A percentile compares a stretch with the other conserved stretches of the same genome.
Evolutionary conservation across 1,140 invertebrate genomes (phyloP).

Genomic region (Danaus melanippus): DNA sequence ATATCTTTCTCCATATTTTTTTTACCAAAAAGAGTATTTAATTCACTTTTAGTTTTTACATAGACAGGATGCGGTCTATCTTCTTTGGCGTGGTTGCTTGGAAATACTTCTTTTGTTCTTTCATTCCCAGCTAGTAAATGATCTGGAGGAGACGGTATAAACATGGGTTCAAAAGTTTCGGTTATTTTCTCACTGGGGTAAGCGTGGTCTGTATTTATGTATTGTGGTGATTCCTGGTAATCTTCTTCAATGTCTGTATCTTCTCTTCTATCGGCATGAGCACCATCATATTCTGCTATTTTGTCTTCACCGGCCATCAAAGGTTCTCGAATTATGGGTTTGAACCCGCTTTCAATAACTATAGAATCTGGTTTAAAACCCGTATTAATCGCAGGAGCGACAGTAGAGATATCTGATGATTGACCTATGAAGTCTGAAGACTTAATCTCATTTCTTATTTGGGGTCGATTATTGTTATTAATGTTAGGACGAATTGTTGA

Average conservation of each 20-base stretch:
- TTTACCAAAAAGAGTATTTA: constrained; percentile 50
- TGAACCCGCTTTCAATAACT: constrained; percentile 87
- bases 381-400: constrained; percentile 75
- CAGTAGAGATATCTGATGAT: constrained; percentile 44
- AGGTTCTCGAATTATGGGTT: constrained; percentile 80
- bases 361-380: constrained; percentile 86
- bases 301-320: constrained; percentile 70
- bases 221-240: constrained; percentile 64
- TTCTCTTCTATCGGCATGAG: constrained; percentile 66
- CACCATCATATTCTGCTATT: constrained; percentile 62
- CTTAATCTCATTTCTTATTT: constrained; percentile 48
- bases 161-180: constrained; percentile 80
- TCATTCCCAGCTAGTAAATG: constrained; percentile 58
- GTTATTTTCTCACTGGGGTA: constrained; percentile 67
- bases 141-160: constrained; percentile 79
- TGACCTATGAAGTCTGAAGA: constrained; percentile 71
- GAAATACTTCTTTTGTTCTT: constrained; percentile 60
- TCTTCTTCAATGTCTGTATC: constrained; percentile 70
- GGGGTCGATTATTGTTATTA: constrained; percentile 25
- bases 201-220: constrained; percentile 60
- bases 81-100: constrained; percentile 58
- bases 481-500: constrained; percentile 19
- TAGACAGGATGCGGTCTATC: constrained; percentile 66
- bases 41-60: constrained; percentile 49
- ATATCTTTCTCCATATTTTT: constrained; percentile 53